Evolutionary conservation across 2,113 vertebrate species (phyloP).

Genomic region (Nothoprocta perdicaria): DNA sequence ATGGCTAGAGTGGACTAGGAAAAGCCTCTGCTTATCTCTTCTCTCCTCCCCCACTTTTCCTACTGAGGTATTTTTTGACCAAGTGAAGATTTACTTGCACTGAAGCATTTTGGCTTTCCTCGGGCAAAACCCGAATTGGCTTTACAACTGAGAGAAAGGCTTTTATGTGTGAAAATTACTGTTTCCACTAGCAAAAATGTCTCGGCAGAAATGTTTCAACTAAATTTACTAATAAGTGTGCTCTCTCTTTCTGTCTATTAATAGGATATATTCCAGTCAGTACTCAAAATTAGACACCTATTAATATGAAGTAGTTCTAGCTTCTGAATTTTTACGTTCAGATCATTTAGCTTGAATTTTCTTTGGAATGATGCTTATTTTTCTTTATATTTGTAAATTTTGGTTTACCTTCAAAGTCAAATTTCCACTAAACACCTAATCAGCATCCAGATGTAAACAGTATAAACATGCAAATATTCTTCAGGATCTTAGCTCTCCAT

Average conservation of each 20-base stretch:
- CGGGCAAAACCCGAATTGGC: not conserved
- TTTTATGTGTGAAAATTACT: not conserved
- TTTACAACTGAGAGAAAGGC: not conserved
- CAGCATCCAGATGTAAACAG: not conserved
- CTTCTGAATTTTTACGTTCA: not conserved
- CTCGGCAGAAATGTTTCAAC: slow-evolving; percentile 7
- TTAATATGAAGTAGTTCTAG: not conserved
- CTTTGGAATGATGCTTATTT: not conserved
- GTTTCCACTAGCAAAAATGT: not conserved
- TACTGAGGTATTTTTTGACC: not conserved
- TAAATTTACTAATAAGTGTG: not conserved
- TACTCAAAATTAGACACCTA: not conserved
- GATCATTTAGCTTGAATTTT: not conserved
- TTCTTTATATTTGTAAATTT: not conserved
- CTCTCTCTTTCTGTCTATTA: not conserved
- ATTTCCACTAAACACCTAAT: not conserved
- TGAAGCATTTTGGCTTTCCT: not conserved
- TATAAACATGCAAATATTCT: not conserved
- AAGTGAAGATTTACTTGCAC: not conserved
- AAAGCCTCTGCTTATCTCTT: slow-evolving; percentile 37
- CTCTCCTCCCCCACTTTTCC: not conserved
- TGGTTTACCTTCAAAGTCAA: not conserved
- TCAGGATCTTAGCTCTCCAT: not conserved
- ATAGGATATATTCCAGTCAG: not conserved
- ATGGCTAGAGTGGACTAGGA: not conserved